A percentile compares a stretch with the other conserved stretches of the same genome.
Evolutionary conservation across 1,140 invertebrate species (phyloP).

Genomic region (Trichonephila clavipes): DNA sequence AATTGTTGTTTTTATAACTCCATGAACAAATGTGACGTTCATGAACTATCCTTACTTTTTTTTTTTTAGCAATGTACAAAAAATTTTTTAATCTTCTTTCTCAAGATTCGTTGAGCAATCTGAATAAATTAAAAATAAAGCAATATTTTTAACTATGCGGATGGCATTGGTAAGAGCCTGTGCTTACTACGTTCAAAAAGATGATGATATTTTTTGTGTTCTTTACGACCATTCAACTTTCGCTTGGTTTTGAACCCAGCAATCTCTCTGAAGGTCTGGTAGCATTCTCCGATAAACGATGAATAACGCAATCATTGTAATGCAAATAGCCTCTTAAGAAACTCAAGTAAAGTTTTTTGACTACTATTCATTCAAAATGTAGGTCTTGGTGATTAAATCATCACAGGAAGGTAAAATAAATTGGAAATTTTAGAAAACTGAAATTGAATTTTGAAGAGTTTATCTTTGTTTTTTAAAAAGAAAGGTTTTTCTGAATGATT

Average conservation of each 20-base stretch:
- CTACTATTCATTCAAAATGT: not conserved
- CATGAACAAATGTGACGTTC: no score
- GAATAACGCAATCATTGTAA: not conserved
- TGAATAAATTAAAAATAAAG: not conserved
- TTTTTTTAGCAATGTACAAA: not conserved
- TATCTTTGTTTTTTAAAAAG: no score
- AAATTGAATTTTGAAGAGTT: no score
- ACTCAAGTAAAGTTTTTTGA: not conserved
- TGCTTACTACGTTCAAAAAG: not conserved
- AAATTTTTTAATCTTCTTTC: not conserved
- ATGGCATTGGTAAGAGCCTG: not conserved
- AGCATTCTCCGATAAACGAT: not conserved
- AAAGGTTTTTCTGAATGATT: no score
- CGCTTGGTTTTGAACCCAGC: not conserved
- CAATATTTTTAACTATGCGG: not conserved
- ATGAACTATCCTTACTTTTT: no score
- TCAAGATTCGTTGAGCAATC: not conserved
- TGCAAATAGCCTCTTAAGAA: not conserved
- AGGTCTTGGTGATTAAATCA: not conserved
- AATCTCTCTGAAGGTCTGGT: not conserved
- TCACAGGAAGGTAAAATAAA: no score
- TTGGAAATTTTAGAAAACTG: no score
- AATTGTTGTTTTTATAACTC: no score
- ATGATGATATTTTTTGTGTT: not conserved
- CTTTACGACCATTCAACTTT: slow-evolving; percentile 4